These are phyloP conservation scores for Helobdella robusta DNA, from an alignment of 2,888 invertebrate species.

Conservation along the genomic window DNA sequence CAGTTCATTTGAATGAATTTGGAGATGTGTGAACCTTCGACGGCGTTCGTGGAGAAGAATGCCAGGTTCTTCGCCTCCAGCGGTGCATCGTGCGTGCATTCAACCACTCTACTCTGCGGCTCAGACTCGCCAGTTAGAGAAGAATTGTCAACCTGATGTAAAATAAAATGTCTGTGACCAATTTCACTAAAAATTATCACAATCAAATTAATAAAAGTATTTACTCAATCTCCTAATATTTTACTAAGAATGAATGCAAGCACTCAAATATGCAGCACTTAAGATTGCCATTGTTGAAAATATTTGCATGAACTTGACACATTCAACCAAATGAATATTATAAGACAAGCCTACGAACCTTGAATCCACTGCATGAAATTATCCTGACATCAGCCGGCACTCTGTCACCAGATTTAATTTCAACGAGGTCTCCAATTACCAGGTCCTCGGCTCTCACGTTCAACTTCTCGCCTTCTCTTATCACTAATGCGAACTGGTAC, in stretches of 20 bases:
- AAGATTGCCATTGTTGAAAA: too few species aligned
- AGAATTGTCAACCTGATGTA: slow-evolving; percentile 58
- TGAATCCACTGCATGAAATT: slow-evolving; percentile 86
- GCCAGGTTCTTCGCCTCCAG: slow-evolving; percentile 69
- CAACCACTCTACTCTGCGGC: slow-evolving; percentile 57
- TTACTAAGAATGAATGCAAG: too few species aligned
- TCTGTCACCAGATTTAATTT: slow-evolving; percentile 96
- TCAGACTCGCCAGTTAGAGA: slow-evolving; percentile 69
- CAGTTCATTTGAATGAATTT: too few species aligned
- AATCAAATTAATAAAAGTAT: too few species aligned
- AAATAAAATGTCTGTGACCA: too few species aligned
- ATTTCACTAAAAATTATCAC: too few species aligned
- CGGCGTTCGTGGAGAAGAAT: slow-evolving; percentile 70
- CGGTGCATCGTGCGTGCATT: slow-evolving; percentile 62
- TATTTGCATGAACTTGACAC: too few species aligned
- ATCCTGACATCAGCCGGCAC: slow-evolving; percentile 95
- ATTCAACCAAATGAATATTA: too few species aligned
- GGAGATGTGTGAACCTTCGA: too few species aligned
- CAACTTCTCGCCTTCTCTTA: slow-evolving; percentile 58
- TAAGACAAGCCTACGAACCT: too few species aligned
- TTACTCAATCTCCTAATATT: too few species aligned
- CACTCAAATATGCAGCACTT: too few species aligned
- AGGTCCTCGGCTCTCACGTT: slow-evolving; percentile 61
- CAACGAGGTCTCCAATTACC: slow-evolving; percentile 91
- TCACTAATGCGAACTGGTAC: slow-evolving; percentile 47